Conservation (phyloP, 53 echinoderm and acorn worm genomes). For the Luidia sarsii region DNA sequence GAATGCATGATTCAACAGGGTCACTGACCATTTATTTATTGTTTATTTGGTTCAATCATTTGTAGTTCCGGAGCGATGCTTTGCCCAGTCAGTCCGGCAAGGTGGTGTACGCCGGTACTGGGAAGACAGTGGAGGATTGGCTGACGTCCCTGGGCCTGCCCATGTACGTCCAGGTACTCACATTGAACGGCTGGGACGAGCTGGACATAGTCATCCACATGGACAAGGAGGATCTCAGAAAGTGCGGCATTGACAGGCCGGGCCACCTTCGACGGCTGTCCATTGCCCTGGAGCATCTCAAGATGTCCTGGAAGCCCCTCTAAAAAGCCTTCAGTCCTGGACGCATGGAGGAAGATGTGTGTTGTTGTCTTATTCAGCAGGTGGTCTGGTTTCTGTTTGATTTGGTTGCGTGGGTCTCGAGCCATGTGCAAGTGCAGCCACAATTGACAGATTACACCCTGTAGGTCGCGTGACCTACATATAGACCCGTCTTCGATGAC, state of each 20-base stretch:
- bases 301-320: conserved; percentile 63
- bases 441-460: too few species aligned
- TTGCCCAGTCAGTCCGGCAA: conserved; percentile 75
- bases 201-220: conserved; percentile 89
- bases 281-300: conserved; percentile 84
- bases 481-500: too few species aligned
- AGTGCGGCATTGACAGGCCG: conserved; percentile 79
- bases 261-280: conserved; percentile 79
- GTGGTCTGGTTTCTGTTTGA: too few species aligned
- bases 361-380: too few species aligned
- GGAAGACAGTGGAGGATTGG: conserved; percentile 85
- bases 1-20: not conserved
- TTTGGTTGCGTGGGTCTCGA: too few species aligned
- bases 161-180: conserved; percentile 90
- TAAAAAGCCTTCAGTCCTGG: too few species aligned
- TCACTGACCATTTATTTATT: not conserved
- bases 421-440: too few species aligned
- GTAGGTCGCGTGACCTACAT: too few species aligned
- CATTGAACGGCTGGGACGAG: conserved; percentile 87
- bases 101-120: conserved; percentile 73
- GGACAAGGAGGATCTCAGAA: conserved; percentile 89
- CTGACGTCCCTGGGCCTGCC: conserved; percentile 92
- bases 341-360: too few species aligned
- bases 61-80: conserved; percentile 88
- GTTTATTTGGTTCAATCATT: not conserved